A percentile compares a stretch with the other conserved stretches of the same genome.
phyloP scores from a whole-genome alignment of 2,113 vertebrate genomes.

The Periophthalmus modestus region DNA sequence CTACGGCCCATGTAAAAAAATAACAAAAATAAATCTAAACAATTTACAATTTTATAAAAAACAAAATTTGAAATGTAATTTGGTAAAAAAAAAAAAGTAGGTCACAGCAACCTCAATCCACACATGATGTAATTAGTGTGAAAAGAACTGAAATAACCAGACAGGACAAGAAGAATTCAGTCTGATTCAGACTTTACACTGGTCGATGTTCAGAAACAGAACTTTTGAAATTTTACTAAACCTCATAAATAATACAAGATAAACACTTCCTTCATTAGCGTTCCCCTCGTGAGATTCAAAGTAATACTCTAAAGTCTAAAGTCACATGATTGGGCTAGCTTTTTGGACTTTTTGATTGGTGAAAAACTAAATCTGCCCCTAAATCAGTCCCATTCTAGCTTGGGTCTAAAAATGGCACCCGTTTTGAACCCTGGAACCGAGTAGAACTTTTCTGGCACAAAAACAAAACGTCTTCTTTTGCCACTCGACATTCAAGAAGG shows the following conservation, averaged over 20 bases:
- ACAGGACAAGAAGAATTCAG: conserved; percentile 12
- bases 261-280: conserved; percentile 33
- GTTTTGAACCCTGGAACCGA: conserved; percentile 30
- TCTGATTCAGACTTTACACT: conserved; percentile 1
- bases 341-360: not conserved
- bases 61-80: conserved; percentile 4
- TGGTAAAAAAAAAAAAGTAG: conserved; percentile 8
- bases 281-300: conserved; percentile 3
- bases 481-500: conserved; percentile 26
- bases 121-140: conserved; percentile 9
- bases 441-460: conserved; percentile 22
- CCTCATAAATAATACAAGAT: conserved; percentile 8
- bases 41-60: not conserved
- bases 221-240: conserved; percentile 8
- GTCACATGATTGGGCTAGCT: not conserved
- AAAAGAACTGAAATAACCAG: conserved; percentile 15
- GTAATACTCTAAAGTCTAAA: not conserved
- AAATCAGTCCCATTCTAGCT: conserved; percentile 11
- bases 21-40: not conserved
- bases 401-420: conserved; percentile 24
- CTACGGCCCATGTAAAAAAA: conserved; percentile 2
- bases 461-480: conserved; percentile 44
- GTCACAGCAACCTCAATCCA: conserved; percentile 1
- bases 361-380: conserved; percentile 1
- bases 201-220: not conserved